These are phyloP conservation scores for Caenorhabditis afra DNA, from an alignment of 2,888 invertebrate genomes.

Conservation along the genomic window DNA sequence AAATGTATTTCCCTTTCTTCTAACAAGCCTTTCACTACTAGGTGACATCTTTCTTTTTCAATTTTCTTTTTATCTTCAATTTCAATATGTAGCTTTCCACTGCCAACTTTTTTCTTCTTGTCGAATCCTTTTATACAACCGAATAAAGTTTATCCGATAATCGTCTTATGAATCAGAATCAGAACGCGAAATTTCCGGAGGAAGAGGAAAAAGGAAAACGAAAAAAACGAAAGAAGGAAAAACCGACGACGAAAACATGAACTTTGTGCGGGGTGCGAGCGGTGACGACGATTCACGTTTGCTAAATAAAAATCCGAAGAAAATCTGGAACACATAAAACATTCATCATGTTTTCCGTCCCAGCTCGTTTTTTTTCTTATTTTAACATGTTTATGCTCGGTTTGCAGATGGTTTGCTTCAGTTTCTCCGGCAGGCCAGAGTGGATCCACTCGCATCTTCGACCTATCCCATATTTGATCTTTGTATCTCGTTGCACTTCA, in stretches of 20 bases:
- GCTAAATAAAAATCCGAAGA: not conserved
- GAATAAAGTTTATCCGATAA: constrained; percentile 21
- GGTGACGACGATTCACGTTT: too few species aligned
- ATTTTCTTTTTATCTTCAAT: not conserved
- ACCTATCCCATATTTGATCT: constrained; percentile 49
- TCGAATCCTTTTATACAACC: not conserved
- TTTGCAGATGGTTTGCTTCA: constrained; percentile 7
- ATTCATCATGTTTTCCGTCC: constrained; percentile 35
- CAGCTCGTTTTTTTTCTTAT: not conserved
- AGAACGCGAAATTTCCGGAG: too few species aligned
- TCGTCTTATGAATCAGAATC: constrained; percentile 1
- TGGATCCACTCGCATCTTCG: not conserved
- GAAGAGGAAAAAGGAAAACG: not conserved
- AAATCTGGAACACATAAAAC: constrained; percentile 49
- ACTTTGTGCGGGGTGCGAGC: too few species aligned
- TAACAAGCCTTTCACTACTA: constrained; percentile 36
- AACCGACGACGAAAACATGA: constrained; percentile 14
- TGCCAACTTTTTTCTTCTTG: constrained; percentile 24
- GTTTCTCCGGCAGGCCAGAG: not conserved
- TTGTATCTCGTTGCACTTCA: constrained; percentile 21
- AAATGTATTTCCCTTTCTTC: constrained; percentile 33
- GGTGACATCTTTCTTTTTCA: not conserved
- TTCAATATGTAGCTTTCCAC: constrained; percentile 1
- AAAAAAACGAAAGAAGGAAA: not conserved
- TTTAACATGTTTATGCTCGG: constrained; percentile 7